Evolutionary conservation across 2,797 vertebrate species (phyloP), one percentile per base, ranked within the genome.

Genomic region (Cirrhinus mrigala): DNA sequence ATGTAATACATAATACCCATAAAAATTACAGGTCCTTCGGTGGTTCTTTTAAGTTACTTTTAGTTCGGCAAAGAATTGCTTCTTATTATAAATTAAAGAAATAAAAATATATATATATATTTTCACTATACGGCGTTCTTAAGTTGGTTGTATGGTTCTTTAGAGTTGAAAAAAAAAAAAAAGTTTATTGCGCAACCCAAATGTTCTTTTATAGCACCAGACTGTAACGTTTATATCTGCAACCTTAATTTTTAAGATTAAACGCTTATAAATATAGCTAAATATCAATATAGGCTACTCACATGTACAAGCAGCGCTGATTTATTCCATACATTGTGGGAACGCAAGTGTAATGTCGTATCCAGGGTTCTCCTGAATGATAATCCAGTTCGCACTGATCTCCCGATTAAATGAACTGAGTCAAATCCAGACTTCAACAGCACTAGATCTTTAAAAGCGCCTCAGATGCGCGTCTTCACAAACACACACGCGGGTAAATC

Each of bases 321-420:
- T 94, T 95, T 88, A 95, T 91, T 91, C 94, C 94, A 92, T 94
- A 95, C 95, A 96, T 96, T 88, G 90, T 95, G 88, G 87, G 83
- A 89, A 71, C 71, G 82, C 74, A 73, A 56, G 18, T 16, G 4
- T 71, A 62, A 77, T 33, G 22, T 40, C 2, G 44, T 27, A 18
- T 74, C 74, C 81, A 84, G 82, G n/a, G 16, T 44, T 54, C n/a
- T 64, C 58, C 71, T 58, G 66, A 50, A 73, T 69, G 69, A 14
- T 85, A 87, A 83, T 87, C 85, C 85, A 82, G 92, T 91, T 84
- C 92, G 91, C 56, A 92, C 87, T 90, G 91, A 86, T 80, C 44
- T 48, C 77, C 81, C 46, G 81, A 74, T 74, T 81, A 89, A 76
- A 85, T 27, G 22, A 76, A 20, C 68, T 24, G 76, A 71, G 70